Percentiles rank a stretch among this genome's conserved stretches.
phyloP scores from a whole-genome alignment of 2,113 vertebrate species.

The Mystacornis crossleyi region DNA sequence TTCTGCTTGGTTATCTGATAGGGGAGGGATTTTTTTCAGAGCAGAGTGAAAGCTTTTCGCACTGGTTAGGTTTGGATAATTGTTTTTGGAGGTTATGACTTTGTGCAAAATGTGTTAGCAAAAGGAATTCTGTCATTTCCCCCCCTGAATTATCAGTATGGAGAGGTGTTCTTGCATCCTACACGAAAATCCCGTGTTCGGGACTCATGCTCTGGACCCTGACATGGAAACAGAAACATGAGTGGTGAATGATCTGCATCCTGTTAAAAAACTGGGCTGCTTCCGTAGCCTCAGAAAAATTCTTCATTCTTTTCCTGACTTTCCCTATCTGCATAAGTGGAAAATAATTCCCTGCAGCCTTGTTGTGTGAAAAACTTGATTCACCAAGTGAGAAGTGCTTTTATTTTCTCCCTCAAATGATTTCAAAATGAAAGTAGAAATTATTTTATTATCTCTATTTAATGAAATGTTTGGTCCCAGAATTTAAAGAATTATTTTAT shows the following conservation, averaged over 20 bases:
- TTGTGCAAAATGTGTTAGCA: background rate
- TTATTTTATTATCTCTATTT: background rate
- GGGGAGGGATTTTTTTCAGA: background rate
- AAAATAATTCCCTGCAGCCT: background rate
- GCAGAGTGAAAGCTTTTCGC: background rate
- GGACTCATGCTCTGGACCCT: background rate
- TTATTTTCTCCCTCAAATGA: background rate
- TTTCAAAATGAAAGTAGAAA: background rate
- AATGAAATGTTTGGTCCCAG: background rate
- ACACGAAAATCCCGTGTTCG: background rate
- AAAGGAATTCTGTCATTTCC: background rate
- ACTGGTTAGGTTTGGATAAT: background rate
- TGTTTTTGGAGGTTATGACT: background rate
- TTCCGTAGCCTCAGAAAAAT: background rate
- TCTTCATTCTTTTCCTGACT: background rate
- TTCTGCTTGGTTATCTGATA: constrained; percentile 37
- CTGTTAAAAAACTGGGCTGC: background rate
- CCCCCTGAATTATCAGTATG: background rate
- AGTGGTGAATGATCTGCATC: background rate
- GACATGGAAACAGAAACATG: background rate
- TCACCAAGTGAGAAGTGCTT: background rate
- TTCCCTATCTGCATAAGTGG: background rate
- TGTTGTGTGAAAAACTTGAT: background rate
- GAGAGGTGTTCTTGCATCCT: background rate
- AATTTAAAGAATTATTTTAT: background rate